Conservation (phyloP, 2,113 vertebrate genomes). For the Sceloporus undulatus region DNA sequence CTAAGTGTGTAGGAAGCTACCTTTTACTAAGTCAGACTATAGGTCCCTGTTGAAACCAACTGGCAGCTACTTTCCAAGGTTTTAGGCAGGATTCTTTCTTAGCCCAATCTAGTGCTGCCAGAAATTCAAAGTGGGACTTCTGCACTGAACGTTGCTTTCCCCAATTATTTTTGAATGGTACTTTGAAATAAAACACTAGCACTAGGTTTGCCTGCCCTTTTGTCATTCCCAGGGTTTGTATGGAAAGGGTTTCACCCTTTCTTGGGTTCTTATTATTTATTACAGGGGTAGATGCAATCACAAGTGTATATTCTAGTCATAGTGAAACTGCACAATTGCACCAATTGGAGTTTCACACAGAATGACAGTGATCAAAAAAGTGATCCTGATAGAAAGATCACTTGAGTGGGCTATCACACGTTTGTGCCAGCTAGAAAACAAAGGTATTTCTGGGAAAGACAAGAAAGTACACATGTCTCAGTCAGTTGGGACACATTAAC, state of each 20-base stretch:
- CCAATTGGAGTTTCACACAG: not conserved
- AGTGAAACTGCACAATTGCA: slow-evolving; percentile 14
- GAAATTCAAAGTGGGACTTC: not conserved
- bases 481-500: not conserved
- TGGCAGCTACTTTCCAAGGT: not conserved
- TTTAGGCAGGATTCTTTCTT: not conserved
- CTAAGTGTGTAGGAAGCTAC: not conserved
- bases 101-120: not conserved
- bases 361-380: not conserved
- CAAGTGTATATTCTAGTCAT: not conserved
- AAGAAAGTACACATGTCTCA: not conserved
- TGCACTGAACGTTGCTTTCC: not conserved
- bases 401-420: not conserved
- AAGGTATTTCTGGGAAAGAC: not conserved
- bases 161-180: no score
- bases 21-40: not conserved
- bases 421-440: not conserved
- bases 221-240: not conserved
- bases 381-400: not conserved
- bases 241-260: not conserved
- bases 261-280: slow-evolving; percentile 4
- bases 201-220: not conserved
- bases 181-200: not conserved
- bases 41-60: not conserved
- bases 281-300: not conserved